phyloP scores from a whole-genome alignment of 2,888 invertebrate species.

The Cerceris rybyensis region DNA sequence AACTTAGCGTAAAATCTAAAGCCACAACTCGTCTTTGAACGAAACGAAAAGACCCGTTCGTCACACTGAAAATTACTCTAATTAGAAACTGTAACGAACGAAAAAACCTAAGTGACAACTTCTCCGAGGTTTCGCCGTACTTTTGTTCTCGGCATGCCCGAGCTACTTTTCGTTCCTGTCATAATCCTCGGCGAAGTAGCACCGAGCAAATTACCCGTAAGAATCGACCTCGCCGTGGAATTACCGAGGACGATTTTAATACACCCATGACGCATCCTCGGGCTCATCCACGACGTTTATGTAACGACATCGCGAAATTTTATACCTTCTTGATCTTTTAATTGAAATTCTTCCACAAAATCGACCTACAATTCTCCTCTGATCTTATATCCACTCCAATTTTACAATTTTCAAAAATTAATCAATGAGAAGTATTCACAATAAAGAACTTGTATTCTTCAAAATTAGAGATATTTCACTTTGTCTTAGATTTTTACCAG shows the following conservation, averaged over 20 bases:
- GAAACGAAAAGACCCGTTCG: constrained; percentile 2
- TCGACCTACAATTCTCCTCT: too few species aligned
- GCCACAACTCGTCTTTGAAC: not conserved
- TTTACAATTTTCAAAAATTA: too few species aligned
- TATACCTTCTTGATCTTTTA: not conserved
- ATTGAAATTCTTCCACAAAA: not conserved
- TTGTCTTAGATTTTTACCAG: not conserved
- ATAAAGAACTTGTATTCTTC: not conserved
- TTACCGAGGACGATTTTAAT: constrained; percentile 25
- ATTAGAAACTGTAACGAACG: constrained; percentile 21
- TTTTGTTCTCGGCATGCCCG: constrained; percentile 23
- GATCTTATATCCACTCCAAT: too few species aligned
- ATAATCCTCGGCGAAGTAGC: constrained; percentile 9
- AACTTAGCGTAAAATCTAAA: not conserved
- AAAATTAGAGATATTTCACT: not conserved
- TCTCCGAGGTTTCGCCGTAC: constrained; percentile 3
- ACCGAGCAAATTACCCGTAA: constrained; percentile 19
- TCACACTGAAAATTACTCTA: constrained; percentile 14
- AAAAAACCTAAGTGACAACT: constrained; percentile 9
- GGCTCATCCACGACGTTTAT: not conserved
- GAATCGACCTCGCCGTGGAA: constrained; percentile 14
- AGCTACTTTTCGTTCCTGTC: constrained; percentile 18
- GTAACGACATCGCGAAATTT: not conserved
- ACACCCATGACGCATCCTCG: constrained; percentile 2
- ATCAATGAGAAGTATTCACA: not conserved